Evolutionary conservation across 1,140 invertebrate species (phyloP).

Genomic region (Halesus radiatus): DNA sequence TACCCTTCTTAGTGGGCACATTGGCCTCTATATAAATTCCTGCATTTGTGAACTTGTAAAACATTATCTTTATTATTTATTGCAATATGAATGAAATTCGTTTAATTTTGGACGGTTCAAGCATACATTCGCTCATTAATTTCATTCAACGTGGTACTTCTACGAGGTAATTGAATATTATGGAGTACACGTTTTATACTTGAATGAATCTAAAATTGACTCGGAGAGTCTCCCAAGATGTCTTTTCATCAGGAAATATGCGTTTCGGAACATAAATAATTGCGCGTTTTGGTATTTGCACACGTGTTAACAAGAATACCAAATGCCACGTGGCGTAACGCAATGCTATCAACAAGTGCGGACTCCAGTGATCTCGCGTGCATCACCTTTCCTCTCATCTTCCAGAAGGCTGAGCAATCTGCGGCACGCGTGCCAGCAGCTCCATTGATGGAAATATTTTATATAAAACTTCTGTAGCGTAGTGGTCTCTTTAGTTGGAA

Average conservation of each 20-base stretch:
- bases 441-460: no score
- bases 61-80: no score
- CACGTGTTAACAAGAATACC: constrained; percentile 15
- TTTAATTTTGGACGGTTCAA: not conserved
- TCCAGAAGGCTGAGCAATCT: no score
- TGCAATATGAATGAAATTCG: no score
- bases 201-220: constrained; percentile 2
- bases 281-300: constrained; percentile 11
- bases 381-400: not conserved
- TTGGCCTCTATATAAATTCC: no score
- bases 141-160: not conserved
- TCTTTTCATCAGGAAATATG: constrained; percentile 1
- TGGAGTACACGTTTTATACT: constrained; percentile 3
- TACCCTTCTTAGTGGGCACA: no score
- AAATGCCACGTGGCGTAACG: constrained; percentile 3
- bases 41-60: no score
- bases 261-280: not conserved
- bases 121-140: not conserved
- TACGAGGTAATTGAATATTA: not conserved
- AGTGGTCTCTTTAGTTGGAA: no score
- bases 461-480: no score
- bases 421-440: no score
- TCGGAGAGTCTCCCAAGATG: not conserved
- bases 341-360: constrained; percentile 23
- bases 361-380: constrained; percentile 3